Evolutionary conservation across 2,113 vertebrate genomes (phyloP).

Genomic region (Lepus americanus): DNA sequence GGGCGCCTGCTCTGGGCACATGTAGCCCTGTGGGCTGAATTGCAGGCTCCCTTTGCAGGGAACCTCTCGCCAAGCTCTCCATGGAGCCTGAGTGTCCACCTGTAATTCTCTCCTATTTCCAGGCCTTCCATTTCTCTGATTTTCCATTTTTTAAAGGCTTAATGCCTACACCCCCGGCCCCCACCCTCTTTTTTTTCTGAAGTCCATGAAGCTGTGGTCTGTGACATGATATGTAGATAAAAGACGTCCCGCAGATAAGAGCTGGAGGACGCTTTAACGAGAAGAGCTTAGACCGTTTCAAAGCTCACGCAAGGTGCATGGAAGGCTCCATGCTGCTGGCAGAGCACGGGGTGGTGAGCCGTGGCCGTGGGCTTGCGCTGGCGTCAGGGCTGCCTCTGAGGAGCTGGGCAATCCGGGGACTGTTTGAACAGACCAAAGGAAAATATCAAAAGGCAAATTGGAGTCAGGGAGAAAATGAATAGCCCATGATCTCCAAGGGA

Average conservation of each 20-base stretch:
- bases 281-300: conserved; percentile 65
- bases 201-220: conserved; percentile 54
- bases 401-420: conserved; percentile 75
- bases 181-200: conserved; percentile 49
- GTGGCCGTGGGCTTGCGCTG: conserved; percentile 69
- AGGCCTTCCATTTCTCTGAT: background rate
- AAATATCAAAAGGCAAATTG: conserved; percentile 84
- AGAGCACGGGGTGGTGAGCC: conserved; percentile 38
- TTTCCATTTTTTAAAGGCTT: conserved; percentile 53
- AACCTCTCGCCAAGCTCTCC: background rate
- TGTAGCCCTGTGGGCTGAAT: fast-evolving
- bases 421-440: conserved; percentile 84
- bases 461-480: conserved; percentile 83
- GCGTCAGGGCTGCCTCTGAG: conserved; percentile 60
- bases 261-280: conserved; percentile 69
- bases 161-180: conserved; percentile 3
- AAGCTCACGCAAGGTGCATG: background rate
- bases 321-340: background rate
- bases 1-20: background rate
- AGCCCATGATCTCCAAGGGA: conserved; percentile 84
- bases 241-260: conserved; percentile 71
- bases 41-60: background rate
- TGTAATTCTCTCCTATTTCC: conserved; percentile 53
- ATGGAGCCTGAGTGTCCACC: background rate
- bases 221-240: conserved; percentile 70